These are phyloP conservation scores for Limnephilus auricula DNA, from an alignment of 2,888 invertebrate species.

Conservation along the genomic window DNA sequence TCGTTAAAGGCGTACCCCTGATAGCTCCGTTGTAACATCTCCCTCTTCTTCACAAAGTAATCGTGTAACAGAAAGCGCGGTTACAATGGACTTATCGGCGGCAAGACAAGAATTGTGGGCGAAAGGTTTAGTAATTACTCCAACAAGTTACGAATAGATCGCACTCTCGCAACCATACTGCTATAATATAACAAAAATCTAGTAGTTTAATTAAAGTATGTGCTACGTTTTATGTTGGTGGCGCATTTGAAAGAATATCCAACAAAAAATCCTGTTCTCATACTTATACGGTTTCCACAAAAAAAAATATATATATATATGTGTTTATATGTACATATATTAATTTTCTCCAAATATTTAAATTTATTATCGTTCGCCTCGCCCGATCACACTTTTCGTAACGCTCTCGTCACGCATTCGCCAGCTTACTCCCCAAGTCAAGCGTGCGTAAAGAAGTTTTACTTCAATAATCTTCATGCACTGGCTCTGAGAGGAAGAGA, in stretches of 20 bases:
- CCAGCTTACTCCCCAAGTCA: too few relatives aligned
- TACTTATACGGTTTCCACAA: too few relatives aligned
- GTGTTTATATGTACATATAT: too few relatives aligned
- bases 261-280: too few relatives aligned
- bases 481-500: too few relatives aligned
- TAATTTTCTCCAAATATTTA: too few relatives aligned
- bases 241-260: background rate
- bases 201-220: background rate
- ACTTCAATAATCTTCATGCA: too few relatives aligned
- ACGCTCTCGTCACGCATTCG: too few relatives aligned
- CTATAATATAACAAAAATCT: background rate
- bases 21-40: background rate
- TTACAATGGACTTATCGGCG: background rate
- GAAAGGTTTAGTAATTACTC: background rate
- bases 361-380: too few relatives aligned
- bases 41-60: background rate
- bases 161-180: background rate
- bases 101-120: background rate
- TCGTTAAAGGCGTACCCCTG: background rate
- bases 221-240: background rate
- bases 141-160: background rate
- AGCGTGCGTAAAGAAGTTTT: too few relatives aligned
- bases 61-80: background rate
- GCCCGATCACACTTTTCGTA: too few relatives aligned
- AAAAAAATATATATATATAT: too few relatives aligned